These are phyloP conservation scores for Falco biarmicus DNA, from an alignment of 2,797 vertebrate species.

Conservation along the genomic window DNA sequence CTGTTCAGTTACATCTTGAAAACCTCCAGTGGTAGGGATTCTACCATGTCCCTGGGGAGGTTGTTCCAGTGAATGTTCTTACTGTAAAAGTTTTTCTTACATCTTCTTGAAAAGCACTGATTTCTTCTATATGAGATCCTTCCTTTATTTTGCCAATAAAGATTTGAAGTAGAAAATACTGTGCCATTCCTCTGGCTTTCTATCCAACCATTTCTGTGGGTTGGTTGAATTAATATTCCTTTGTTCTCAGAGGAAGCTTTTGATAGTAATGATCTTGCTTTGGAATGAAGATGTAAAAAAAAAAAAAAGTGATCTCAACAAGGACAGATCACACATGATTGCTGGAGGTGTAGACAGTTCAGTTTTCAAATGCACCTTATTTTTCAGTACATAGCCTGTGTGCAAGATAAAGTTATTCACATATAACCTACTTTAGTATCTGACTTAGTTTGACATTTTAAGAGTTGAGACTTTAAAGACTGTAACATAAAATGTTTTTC, in stretches of 20 bases:
- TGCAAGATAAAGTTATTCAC: background rate
- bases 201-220: background rate
- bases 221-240: background rate
- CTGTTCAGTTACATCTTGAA: background rate
- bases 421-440: background rate
- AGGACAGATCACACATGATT: background rate
- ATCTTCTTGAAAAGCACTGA: background rate
- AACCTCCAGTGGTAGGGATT: background rate
- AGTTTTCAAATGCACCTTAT: background rate
- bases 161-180: background rate
- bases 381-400: background rate
- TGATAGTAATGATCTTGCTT: background rate
- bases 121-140: background rate
- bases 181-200: background rate
- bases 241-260: background rate
- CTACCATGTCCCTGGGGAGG: accelerated
- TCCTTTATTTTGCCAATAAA: background rate
- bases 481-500: background rate
- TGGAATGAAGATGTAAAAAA: background rate
- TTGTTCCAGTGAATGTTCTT: background rate
- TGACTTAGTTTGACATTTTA: background rate
- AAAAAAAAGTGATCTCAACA: background rate
- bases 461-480: background rate
- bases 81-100: background rate
- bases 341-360: background rate